phyloP scores from a whole-genome alignment of 2,113 vertebrate genomes.

The Marcusenius ussheri region DNA sequence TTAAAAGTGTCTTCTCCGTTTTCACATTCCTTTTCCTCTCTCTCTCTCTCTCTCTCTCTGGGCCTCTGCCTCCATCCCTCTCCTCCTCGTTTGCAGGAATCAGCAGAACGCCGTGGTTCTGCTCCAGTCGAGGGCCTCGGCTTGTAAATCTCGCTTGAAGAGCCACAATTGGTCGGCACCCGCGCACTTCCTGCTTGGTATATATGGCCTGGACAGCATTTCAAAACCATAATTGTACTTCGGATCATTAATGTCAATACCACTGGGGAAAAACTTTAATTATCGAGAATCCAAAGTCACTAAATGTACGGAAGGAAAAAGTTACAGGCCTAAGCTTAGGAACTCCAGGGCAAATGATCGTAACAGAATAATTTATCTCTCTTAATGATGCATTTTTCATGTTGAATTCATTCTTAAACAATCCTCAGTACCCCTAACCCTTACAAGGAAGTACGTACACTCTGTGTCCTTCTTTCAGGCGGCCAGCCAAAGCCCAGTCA shows the following conservation, averaged over 20 bases:
- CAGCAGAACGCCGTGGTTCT: conserved; percentile 22
- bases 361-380: conserved; percentile 27
- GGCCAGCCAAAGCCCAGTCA: background rate
- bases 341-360: conserved; percentile 48
- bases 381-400: conserved; percentile 12
- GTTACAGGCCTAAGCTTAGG: conserved; percentile 56
- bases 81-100: conserved; percentile 16
- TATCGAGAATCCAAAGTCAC: conserved; percentile 52
- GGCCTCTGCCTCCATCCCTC: conserved; percentile 65
- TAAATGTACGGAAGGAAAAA: conserved; percentile 54
- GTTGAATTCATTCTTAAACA: conserved; percentile 13
- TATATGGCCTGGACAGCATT: conserved; percentile 62
- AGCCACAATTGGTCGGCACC: conserved; percentile 55
- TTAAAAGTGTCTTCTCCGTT: conserved; percentile 74
- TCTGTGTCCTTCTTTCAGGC: background rate
- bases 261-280: conserved; percentile 52
- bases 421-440: conserved; percentile 3
- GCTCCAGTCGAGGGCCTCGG: conserved; percentile 46
- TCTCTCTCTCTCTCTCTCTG: conserved; percentile 43
- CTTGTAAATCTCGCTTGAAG: conserved; percentile 61
- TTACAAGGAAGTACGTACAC: background rate
- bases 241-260: conserved; percentile 63
- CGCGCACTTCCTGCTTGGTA: conserved; percentile 61
- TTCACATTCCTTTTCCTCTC: background rate
- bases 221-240: conserved; percentile 65